phyloP scores from a whole-genome alignment of 2,113 vertebrate genomes.

The Salvelinus namaycush region DNA sequence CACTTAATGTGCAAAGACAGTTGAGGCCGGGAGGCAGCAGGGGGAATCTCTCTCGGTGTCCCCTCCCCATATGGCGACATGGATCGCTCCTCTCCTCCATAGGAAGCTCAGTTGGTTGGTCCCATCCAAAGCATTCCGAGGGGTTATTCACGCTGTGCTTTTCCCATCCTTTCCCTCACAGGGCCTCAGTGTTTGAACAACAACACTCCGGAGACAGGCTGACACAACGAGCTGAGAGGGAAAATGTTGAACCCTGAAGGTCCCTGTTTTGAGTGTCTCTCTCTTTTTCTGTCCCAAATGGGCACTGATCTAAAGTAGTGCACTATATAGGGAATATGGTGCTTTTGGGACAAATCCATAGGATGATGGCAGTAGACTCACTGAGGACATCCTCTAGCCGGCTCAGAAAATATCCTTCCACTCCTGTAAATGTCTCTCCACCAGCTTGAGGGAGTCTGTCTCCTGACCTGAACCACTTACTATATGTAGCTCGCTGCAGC shows the following conservation, averaged over 20 bases:
- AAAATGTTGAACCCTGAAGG: slow-evolving; percentile 65
- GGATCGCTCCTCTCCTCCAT: neutral
- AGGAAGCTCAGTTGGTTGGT: neutral
- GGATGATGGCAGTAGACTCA: too few species aligned
- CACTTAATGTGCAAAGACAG: neutral
- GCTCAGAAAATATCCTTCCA: neutral
- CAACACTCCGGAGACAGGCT: slow-evolving; percentile 17
- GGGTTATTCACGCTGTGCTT: slow-evolving; percentile 33
- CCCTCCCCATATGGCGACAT: too few species aligned
- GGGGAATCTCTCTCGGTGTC: too few species aligned
- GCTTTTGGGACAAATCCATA: too few species aligned
- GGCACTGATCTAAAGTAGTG: too few species aligned
- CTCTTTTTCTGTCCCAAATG: neutral
- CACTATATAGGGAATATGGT: too few species aligned
- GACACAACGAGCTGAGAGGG: slow-evolving; percentile 48
- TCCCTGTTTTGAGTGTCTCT: slow-evolving; percentile 39
- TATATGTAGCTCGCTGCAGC: slow-evolving; percentile 1
- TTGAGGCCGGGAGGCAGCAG: neutral
- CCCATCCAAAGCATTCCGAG: neutral
- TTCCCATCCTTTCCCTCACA: slow-evolving; percentile 33
- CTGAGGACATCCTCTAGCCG: too few species aligned
- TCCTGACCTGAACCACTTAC: slow-evolving; percentile 19
- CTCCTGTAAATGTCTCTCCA: neutral
- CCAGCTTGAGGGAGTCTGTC: neutral
- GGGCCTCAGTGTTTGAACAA: slow-evolving; percentile 36